Conservation (phyloP, 2,797 vertebrate species). For the Hoplostethus atlanticus region DNA sequence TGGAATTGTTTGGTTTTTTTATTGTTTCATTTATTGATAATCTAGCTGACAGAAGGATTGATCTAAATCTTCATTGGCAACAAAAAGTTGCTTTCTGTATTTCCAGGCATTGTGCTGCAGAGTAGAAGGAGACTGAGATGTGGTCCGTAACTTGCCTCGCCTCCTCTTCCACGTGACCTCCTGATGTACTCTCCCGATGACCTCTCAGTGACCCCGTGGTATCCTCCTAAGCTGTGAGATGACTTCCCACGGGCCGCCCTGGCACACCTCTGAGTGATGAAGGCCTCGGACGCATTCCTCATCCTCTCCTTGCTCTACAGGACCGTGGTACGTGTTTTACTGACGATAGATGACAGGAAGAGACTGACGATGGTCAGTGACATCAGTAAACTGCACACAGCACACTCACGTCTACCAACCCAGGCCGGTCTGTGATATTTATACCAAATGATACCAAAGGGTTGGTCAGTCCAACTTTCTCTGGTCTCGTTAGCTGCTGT, state of each 20-base stretch:
- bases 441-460: too few relatives aligned
- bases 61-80: background rate
- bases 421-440: too few relatives aligned
- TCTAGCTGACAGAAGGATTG: too few relatives aligned
- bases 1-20: too few relatives aligned
- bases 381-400: too few relatives aligned
- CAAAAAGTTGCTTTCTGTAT: background rate
- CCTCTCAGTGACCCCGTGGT: conserved; percentile 18
- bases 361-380: too few relatives aligned
- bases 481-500: too few relatives aligned
- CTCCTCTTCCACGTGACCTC: background rate
- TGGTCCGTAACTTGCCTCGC: background rate
- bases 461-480: too few relatives aligned
- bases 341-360: too few relatives aligned
- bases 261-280: conserved; percentile 64
- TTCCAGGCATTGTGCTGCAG: background rate
- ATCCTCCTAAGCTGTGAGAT: conserved; percentile 44
- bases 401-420: too few relatives aligned
- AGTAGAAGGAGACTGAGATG: background rate
- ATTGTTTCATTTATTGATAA: background rate
- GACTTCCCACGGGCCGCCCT: conserved; percentile 18
- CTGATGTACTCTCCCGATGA: conserved; percentile 24
- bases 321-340: conserved; percentile 49
- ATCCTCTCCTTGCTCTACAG: conserved; percentile 54
- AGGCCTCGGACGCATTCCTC: conserved; percentile 43